Base-by-base conservation (phyloP, 2,113 vertebrate genomes). In the Antechinus stuartii region DNA sequence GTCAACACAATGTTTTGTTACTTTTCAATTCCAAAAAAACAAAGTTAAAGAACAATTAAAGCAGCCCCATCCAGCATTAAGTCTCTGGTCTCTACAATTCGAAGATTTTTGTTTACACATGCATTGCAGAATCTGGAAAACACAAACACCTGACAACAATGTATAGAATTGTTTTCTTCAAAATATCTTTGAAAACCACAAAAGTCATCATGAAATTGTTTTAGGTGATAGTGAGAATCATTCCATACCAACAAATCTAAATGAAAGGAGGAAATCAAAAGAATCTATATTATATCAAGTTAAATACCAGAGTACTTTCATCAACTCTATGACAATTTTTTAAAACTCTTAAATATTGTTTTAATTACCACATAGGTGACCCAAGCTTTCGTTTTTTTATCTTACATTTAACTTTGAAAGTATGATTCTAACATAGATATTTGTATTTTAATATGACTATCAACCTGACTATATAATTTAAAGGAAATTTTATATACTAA, bases 11-110 rank as follows among this genome's bases (percentile, higher is more conserved):
- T 12, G 90, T 11, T n/a, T 2, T 84, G 11, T 61, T 47, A 91
- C 24, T 57, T 50, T 7, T 11, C 30, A 25, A 91, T 16, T 30
- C 55, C 11, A 61, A 49, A 35, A 47, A 92, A 76, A 24, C 95
- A 92, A 96, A 92, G 42, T 49, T 91, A 92, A 93, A 4, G 14
- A 91, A 90, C 2, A 96, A 55, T 61, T 93, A 50, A 94, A 95
- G 19, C 6, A 76, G 35, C 35, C 61, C 35, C 11, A 84, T n/a
- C 30, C 49, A 47, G 30, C 76, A 93, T 93, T 93, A 56, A 91
- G 22, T 68, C 89, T 52, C 19, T 14, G 4, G 8, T 26, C n/a
- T 92, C 11, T 55, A 42, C 68, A 54, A 89, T 92, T 92, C 95
- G 90, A 90, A 92, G 54, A 55, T 23, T 9, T 90, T 68, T 92